Evolutionary conservation across 2,888 invertebrate genomes (phyloP), one percentile per base, ranked within the genome.

Genomic region (Ennomos fuscantarius): DNA sequence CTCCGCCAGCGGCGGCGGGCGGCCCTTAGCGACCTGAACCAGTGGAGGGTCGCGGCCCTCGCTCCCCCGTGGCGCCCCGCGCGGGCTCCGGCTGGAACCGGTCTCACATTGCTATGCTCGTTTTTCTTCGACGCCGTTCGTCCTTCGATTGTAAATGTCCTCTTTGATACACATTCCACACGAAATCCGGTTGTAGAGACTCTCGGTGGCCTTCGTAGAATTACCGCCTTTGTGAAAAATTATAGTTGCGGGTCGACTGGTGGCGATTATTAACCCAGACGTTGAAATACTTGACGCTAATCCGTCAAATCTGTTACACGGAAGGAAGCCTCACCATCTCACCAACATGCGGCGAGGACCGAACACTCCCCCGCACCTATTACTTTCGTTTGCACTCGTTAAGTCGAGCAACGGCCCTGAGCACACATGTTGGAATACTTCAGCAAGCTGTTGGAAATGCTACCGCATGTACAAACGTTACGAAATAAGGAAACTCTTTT

Each of bases 91-190:
- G 5, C 24, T 24, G n/a, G n/a, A 41, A 43, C 47, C 47, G 15
- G 42, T 24, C 44, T n/a, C 32, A 3, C 31, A 32, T 15, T 34
- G 32, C 31, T 34, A 9, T 50, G 59, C 50, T 35, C n/a, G 35
- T 43, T 42, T 49, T 42, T 48, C 10, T 13, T 44, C 32, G 33
- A 48, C 52, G 36, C 41, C 12, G 37, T 41, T 37, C 49, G 55
- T 62, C 59, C 48, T 61, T 62, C 43, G 52, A 34, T 31, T 32
- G 57, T 15, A 32, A 47, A 47, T 43, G 51, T 51, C 49, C 10
- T 37, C 43, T 55, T 55, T 48, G 34, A 36, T 39, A 31, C 44
- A 31, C 40, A 50, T 50, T 56, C 56, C 41, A 12, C 11, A 8
- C 39, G 8, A 2, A 40, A 49, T 44, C 44, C 55, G 44, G 44